A percentile compares a stretch with the other conserved stretches of the same genome.
phyloP scores from a whole-genome alignment of 2,113 vertebrate genomes.

The Enhydra lutris region DNA sequence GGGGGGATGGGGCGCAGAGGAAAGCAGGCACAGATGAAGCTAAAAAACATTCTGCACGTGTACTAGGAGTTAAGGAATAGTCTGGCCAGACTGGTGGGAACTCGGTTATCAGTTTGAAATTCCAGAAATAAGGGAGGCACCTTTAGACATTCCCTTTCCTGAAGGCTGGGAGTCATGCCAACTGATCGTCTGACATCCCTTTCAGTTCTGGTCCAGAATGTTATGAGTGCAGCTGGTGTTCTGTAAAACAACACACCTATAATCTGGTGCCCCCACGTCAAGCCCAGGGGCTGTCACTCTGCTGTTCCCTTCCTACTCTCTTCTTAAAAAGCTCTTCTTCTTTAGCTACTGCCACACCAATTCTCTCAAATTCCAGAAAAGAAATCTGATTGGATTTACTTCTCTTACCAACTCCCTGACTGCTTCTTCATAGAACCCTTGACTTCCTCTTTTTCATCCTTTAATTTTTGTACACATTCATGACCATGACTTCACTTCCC shows the following conservation, averaged over 20 bases:
- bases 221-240: not conserved
- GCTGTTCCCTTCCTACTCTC: not conserved
- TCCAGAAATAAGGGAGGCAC: constrained; percentile 62
- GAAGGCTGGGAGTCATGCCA: constrained; percentile 51
- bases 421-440: not conserved
- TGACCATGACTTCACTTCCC: not conserved
- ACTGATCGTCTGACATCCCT: constrained; percentile 33
- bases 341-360: not conserved
- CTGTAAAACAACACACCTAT: not conserved
- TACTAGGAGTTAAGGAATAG: not conserved
- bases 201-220: not conserved
- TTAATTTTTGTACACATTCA: not conserved
- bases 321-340: not conserved
- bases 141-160: constrained; percentile 54
- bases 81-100: constrained; percentile 55
- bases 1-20: not conserved
- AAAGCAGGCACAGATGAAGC: not conserved
- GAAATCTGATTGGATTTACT: not conserved
- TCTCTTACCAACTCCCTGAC: not conserved
- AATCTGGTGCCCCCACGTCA: not conserved
- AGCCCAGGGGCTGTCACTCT: not conserved
- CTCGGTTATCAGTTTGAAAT: constrained; percentile 67
- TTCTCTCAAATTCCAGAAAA: not conserved
- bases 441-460: not conserved
- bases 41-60: not conserved